Evolutionary conservation across 2,888 invertebrate species (phyloP).

Genomic region (Oscheius sp.): DNA sequence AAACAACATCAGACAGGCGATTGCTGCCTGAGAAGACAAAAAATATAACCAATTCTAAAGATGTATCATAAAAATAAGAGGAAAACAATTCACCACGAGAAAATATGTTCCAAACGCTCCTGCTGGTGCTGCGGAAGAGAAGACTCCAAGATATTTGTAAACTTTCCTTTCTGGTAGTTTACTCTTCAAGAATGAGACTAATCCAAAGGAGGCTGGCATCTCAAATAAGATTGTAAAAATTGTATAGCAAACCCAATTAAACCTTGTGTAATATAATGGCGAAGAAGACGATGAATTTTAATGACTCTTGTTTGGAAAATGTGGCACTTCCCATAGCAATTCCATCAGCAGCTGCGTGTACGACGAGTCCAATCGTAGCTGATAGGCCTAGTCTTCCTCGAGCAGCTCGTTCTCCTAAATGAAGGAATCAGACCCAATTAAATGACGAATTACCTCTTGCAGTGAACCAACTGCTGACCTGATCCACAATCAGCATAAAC

Average conservation of each 20-base stretch:
- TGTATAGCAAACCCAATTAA: not conserved
- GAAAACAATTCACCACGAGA: conserved; percentile 76
- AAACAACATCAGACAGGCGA: conserved; percentile 96
- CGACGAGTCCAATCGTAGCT: conserved; percentile 93
- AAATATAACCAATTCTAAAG: conserved; percentile 24
- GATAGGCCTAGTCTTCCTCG: conserved; percentile 77
- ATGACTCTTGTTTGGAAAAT: conserved; percentile 91
- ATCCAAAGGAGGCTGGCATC: conserved; percentile 97
- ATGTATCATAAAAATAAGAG: not conserved
- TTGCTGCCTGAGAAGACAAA: conserved; percentile 79
- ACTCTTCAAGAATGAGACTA: conserved; percentile 94
- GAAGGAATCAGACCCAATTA: no score
- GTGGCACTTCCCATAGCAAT: conserved; percentile 97
- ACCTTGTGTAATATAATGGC: conserved; percentile 99
- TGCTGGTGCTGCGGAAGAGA: conserved; percentile 90
- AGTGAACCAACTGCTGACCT: conserved; percentile 72
- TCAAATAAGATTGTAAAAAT: conserved; percentile 70
- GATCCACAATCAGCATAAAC: conserved; percentile 95
- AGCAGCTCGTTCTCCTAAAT: conserved; percentile 47
- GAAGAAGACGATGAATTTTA: conserved; percentile 94
- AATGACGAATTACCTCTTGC: conserved; percentile 42
- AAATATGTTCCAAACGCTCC: conserved; percentile 90
- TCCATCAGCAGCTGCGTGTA: conserved; percentile 95
- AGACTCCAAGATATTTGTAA: conserved; percentile 86
- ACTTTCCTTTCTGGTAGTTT: conserved; percentile 86